Evolutionary conservation across 2,888 invertebrate species (phyloP), one percentile per base, ranked within the genome.

Genomic region (Euplagia quadripunctaria): DNA sequence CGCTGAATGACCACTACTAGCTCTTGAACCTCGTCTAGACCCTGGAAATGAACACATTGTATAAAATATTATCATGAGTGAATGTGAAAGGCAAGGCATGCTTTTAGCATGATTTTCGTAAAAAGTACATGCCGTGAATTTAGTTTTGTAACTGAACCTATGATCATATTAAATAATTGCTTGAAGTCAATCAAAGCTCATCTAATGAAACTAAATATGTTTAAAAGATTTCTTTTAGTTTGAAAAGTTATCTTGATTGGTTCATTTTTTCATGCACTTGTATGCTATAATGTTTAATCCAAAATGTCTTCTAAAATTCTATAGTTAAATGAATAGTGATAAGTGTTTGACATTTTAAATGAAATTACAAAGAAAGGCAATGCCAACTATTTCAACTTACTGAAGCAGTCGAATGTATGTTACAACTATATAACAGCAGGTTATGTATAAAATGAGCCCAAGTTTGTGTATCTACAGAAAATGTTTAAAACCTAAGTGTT

Each of bases 1-100:
- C 70, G 97, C 97, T n/a, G 98, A 98, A 73, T 97, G 97, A 84
- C 97, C 98, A 89, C 98, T 98, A 91, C 97, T 97, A 68, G 97
- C 97, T 89, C 97, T 97, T 78, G 98, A 98, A 77, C 97, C 98
- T 77, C 98, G 97, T 79, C 97, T 96, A 82, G 95, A 94, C n/a
- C 96, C 96, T 96, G 90, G 17, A 91, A 81, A 20, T 14, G 79
- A 64, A 73, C 55, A 41, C 14, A 42, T 64, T 68, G 46, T 72
- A 70, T 77, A 74, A 61, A 66, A 12, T 55, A 68, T 64, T 49
- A 49, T 61, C 20, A 46, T 7, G 11, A n/a, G 43, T 43, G n/a
- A 9, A 9, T 41, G 46, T 51, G 0, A 51, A 79, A 72, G 61
- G 74, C 66, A 43, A 86, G 82, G 82, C 87, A 88, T 88, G 85